Evolutionary conservation across 2,888 invertebrate species (phyloP), one percentile per base, ranked within the genome.

Genomic region (Amphipoea oculea): DNA sequence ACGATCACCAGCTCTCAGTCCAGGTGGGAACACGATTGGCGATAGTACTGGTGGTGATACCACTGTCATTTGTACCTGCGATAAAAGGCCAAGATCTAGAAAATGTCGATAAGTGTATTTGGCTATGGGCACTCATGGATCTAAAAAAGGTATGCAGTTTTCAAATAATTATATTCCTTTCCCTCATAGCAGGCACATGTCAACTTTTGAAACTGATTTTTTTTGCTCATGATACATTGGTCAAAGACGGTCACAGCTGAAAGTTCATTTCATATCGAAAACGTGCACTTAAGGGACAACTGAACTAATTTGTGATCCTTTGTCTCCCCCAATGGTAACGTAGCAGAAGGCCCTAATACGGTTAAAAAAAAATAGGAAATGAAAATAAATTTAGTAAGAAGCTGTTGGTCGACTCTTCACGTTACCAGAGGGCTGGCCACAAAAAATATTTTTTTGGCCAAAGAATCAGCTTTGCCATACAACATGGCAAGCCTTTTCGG

Each of bases 11-110:
- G 97, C 98, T 94, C 98, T 98, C 60, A 99, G 96, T 89, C 98
- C 98, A 75, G 98, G 97, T 0, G 99, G 98, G 92, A 99, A 99
- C 75, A 97, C 97, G 92, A 99, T 98, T 9, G 98, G 98, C 88
- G 99, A 98, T 90, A 99, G 97, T 78, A 98, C 98, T n/a, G 99
- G 99, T 17, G 99, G 99, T 0, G 97, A 97, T 93, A 97, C 93
- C 86, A 97, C 96, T 45, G 95, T 94, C 81, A 97, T 91, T 93
- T 96, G 96, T 20, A 96, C 95, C 97, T 97, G 88, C 76, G 79
- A 85, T 57, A 76, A 78, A 76, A 84, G 42, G 1, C 17, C 17
- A 40, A 48, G 7, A 29, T 36, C 11, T 60, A 20, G 11, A 29
- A 45, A 76, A 23, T n/a, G 1, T 23, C 9, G 17, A 3, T 70